Evolutionary conservation across 2,888 invertebrate genomes (phyloP).

Genomic region (Barypeithes pellucidus): DNA sequence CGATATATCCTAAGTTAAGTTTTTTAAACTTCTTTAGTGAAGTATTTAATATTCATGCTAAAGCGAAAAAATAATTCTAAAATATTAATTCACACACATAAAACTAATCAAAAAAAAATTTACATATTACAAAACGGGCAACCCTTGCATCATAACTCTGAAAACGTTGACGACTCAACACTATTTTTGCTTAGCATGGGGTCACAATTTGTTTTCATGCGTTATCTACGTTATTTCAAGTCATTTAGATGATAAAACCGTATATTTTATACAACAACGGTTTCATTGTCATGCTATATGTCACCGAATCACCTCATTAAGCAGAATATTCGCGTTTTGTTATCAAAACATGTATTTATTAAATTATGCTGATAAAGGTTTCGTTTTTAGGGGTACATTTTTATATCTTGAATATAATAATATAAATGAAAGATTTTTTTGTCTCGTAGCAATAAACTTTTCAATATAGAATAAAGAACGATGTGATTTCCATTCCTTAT

Average conservation of each 20-base stretch:
- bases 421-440: no score
- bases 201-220: neutral
- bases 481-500: no score
- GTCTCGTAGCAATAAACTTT: no score
- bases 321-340: neutral
- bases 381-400: no score
- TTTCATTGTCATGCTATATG: neutral
- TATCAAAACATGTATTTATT: neutral
- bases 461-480: no score
- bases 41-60: no score
- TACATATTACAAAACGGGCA: neutral
- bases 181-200: neutral
- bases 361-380: neutral
- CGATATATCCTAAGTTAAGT: no score
- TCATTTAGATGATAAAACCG: constrained; percentile 2
- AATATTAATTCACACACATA: no score
- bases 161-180: neutral
- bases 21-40: no score
- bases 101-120: neutral
- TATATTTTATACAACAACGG: neutral
- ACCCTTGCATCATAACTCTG: neutral
- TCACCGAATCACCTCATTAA: neutral
- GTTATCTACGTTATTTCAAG: neutral
- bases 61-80: no score
- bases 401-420: no score